A percentile compares a stretch with the other conserved stretches of the same genome.
phyloP scores from a whole-genome alignment of 2,113 vertebrate species.

The Nannospalax galili region DNA sequence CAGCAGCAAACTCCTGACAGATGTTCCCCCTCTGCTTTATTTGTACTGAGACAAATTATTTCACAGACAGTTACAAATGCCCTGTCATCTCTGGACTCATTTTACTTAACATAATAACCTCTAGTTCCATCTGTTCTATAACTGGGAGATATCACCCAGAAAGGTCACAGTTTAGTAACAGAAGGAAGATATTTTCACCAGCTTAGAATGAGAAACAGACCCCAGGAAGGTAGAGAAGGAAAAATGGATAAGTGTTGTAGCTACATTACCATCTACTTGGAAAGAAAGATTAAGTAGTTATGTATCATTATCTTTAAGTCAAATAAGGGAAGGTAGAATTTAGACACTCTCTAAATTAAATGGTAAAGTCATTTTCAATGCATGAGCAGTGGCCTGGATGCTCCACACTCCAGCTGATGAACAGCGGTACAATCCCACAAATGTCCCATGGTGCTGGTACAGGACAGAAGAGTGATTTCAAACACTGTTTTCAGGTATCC shows the following conservation, averaged over 20 bases:
- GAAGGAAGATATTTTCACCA: not conserved
- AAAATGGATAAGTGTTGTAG: not conserved
- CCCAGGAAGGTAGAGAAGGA: not conserved
- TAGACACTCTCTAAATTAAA: not conserved
- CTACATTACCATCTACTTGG: not conserved
- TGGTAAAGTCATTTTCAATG: not conserved
- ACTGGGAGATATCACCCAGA: not conserved
- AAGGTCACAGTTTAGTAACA: not conserved
- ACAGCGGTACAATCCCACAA: not conserved
- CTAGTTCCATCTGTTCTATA: not conserved
- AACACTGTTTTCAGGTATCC: not conserved
- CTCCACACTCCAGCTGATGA: not conserved
- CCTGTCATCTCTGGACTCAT: not conserved
- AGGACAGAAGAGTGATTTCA: not conserved
- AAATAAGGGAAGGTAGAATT: not conserved
- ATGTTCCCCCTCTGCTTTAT: not conserved
- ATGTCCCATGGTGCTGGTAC: not conserved
- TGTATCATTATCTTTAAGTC: not conserved
- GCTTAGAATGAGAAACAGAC: not conserved
- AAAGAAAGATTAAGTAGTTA: not conserved
- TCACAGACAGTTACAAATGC: not conserved
- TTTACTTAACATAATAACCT: too few species aligned
- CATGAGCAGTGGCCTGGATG: not conserved
- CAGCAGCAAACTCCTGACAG: not conserved
- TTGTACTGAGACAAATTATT: not conserved